Percentiles rank a stretch among this genome's conserved stretches.
phyloP scores from a whole-genome alignment of 2,113 vertebrate genomes.

The Vulpes ferrilata region DNA sequence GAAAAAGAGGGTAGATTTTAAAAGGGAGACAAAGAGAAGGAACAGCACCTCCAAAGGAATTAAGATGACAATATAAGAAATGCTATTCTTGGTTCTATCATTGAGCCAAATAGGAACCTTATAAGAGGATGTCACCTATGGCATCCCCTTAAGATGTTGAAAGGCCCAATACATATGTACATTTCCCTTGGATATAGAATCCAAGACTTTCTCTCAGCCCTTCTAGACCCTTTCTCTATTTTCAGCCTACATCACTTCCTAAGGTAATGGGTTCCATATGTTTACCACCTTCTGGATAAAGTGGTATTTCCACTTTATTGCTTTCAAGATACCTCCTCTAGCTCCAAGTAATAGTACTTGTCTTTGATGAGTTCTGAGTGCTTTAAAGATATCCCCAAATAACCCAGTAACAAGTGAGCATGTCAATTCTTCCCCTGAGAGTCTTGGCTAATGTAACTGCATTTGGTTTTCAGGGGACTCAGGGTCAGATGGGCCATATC shows the following conservation, averaged over 20 bases:
- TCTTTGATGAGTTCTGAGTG: conserved; percentile 56
- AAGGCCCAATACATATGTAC: neutral
- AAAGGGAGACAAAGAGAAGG: conserved; percentile 9
- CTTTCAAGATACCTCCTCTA: conserved; percentile 37
- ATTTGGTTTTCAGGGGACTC: conserved; percentile 20
- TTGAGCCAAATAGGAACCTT: neutral
- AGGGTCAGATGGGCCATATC: neutral
- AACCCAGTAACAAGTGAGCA: neutral
- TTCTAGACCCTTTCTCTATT: conserved; percentile 48
- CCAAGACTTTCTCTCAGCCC: conserved; percentile 5
- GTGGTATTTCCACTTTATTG: conserved; percentile 60
- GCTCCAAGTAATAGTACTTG: conserved; percentile 42
- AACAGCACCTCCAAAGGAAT: conserved; percentile 16
- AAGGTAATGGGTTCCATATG: conserved; percentile 32
- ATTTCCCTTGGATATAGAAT: neutral
- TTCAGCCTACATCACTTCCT: conserved; percentile 27
- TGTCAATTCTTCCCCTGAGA: conserved; percentile 3
- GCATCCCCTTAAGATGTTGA: neutral
- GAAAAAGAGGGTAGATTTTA: neutral
- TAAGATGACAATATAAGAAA: conserved; percentile 47
- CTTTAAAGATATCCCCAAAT: conserved; percentile 36
- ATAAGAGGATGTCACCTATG: neutral
- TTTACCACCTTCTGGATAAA: conserved; percentile 44
- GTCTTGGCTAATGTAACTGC: conserved; percentile 40
- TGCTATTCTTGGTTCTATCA: neutral